A percentile compares a stretch with the other conserved stretches of the same genome.
phyloP scores from a whole-genome alignment of 2,888 invertebrate species.

The Acleris literana region DNA sequence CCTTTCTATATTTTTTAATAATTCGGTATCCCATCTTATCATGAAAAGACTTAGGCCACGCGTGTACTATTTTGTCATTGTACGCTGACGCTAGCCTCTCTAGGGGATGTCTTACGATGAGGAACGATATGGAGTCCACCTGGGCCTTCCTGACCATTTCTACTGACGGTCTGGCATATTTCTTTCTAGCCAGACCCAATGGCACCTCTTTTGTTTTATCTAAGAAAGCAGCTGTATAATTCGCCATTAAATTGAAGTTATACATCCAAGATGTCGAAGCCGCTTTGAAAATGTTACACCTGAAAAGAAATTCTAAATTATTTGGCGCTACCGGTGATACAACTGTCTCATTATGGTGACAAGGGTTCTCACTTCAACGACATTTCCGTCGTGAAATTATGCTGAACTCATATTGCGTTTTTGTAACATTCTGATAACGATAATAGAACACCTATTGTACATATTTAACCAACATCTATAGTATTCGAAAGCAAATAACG shows the following conservation, averaged over 20 bases:
- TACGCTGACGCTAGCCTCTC: conserved; percentile 91
- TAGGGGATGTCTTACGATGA: conserved; percentile 92
- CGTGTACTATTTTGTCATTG: conserved; percentile 92
- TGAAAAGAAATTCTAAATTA: conserved; percentile 49
- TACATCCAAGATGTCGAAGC: conserved; percentile 97
- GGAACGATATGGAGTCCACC: conserved; percentile 90
- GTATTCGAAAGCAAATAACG: too few relatives aligned
- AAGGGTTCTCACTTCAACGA: conserved; percentile 21
- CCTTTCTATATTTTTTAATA: conserved; percentile 88
- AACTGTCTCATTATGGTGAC: conserved; percentile 14
- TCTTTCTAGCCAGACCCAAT: conserved; percentile 89
- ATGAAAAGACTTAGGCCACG: conserved; percentile 91
- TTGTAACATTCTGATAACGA: too few relatives aligned
- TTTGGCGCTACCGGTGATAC: conserved; percentile 5
- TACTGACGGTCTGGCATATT: conserved; percentile 89
- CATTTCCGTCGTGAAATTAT: conserved; percentile 30
- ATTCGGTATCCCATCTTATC: conserved; percentile 91
- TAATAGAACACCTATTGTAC: too few relatives aligned
- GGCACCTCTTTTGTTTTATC: conserved; percentile 91
- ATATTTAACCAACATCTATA: too few relatives aligned
- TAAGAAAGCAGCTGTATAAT: conserved; percentile 90
- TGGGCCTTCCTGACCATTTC: conserved; percentile 89
- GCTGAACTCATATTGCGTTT: not conserved
- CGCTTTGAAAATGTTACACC: conserved; percentile 92
- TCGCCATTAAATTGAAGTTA: conserved; percentile 93